These are phyloP conservation scores for Rhamnusium bicolor DNA, from an alignment of 2,888 invertebrate species.

Conservation along the genomic window DNA sequence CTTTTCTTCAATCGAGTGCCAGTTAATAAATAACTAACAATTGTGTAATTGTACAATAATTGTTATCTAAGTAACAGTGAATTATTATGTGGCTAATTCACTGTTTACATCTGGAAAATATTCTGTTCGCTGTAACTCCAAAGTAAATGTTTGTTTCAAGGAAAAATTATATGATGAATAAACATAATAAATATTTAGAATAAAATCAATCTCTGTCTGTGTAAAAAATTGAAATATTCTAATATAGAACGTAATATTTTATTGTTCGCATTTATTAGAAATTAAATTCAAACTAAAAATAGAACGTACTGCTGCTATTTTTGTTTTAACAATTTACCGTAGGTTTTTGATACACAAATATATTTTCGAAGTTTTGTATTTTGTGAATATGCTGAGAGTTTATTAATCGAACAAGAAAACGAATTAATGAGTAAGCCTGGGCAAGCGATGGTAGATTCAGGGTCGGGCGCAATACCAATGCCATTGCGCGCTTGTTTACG, in stretches of 20 bases:
- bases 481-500: no score
- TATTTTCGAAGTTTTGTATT: background rate
- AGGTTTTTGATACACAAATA: background rate
- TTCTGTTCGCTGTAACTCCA: background rate
- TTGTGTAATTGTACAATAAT: background rate
- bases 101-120: constrained; percentile 7
- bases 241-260: background rate
- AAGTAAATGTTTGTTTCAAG: background rate
- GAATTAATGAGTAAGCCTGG: no score
- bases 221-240: constrained; percentile 7
- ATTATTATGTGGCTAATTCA: background rate
- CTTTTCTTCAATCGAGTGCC: background rate
- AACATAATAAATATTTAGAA: constrained; percentile 1
- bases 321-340: background rate
- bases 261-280: background rate
- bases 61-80: background rate
- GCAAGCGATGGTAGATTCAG: no score
- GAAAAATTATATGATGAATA: background rate
- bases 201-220: constrained; percentile 14
- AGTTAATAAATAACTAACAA: background rate
- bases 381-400: background rate
- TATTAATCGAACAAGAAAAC: no score
- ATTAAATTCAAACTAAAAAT: background rate
- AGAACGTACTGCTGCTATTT: background rate
- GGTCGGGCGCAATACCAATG: no score